Base-by-base conservation (phyloP, 2,113 vertebrate species). In the Salvelinus sp. region DNA sequence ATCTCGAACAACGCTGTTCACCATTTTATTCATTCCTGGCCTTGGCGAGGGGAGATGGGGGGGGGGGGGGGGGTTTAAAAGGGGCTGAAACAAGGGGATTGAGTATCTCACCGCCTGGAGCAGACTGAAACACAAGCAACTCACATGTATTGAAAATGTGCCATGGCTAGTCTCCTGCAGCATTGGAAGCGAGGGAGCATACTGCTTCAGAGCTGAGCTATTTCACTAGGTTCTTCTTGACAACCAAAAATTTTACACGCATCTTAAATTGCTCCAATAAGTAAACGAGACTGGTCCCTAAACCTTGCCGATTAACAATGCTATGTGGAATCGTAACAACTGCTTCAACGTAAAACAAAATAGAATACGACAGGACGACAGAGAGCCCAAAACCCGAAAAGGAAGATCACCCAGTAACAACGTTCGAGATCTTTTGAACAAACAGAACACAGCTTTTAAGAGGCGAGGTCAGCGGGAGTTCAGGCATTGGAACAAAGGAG, bases 121-220 rank as follows among this genome's bases (percentile, higher is more conserved):
- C 48, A 3, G 62, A 85, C 89, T 85, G 88, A 88, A 76, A 85
- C 16, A 89, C 81, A 85, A 76, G 74, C 20, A 82, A 69, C 70
- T 76, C 68, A 33, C 76, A 65, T 84, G 84, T 82, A 88, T 80
- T 82, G 71, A 88, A 88, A 90, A 74, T 22, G 12, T 65, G 72
- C 82, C 68, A 18, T 25, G 23, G 62, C 62, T 64, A 9, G 18
- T 68, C 68, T 84, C 47, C 76, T 83, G 60, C 27, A 50, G 62
- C 75, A 82, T 68, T 83, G 75, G 82, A 79, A 79, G 77, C 79
- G 75, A 83, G 78, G 82, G 38, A 82, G 69, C 14, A 47, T 14
- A 23, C 22, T 74, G 54, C 68, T 7, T 71, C 69, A 82, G 74
- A 80, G 63, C 69, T 69, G 73, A 64, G 71, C 38, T 2, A 69